These are phyloP conservation scores for Dromaius novaehollandiae DNA, from an alignment of 2,113 vertebrate genomes.

Conservation along the genomic window DNA sequence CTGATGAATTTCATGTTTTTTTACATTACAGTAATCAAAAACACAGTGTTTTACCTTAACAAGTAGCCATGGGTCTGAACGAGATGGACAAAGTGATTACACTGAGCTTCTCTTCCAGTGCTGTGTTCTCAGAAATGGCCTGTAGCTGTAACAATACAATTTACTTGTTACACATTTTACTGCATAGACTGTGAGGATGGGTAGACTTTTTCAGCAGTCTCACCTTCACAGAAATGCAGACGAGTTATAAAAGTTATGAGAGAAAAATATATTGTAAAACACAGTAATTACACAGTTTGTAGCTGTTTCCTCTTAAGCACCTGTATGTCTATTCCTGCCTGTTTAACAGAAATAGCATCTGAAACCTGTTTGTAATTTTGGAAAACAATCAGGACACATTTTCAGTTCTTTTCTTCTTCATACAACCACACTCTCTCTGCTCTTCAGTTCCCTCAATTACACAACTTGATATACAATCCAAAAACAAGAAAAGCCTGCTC, in stretches of 20 bases:
- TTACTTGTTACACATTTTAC: not conserved
- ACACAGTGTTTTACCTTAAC: not conserved
- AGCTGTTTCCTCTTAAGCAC: constrained; percentile 33
- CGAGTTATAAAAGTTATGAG: constrained; percentile 21
- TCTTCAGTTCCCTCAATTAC: constrained; percentile 67
- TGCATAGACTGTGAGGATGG: not conserved
- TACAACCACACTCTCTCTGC: constrained; percentile 27
- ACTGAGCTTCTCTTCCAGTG: not conserved
- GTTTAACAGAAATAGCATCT: constrained; percentile 55
- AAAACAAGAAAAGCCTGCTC: constrained; percentile 35
- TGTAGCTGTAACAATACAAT: not conserved
- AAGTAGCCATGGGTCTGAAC: not conserved
- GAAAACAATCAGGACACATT: constrained; percentile 66
- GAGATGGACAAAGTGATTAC: not conserved
- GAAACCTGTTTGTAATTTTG: constrained; percentile 65
- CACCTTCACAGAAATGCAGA: constrained; percentile 6
- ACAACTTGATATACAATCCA: constrained; percentile 53
- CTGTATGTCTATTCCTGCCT: constrained; percentile 41
- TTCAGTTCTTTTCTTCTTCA: constrained; percentile 68
- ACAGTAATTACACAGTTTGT: not conserved
- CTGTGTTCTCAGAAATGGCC: not conserved
- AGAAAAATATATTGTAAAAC: not conserved
- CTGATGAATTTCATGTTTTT: not conserved
- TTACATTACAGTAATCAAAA: constrained; percentile 11
- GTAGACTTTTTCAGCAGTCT: not conserved